phyloP scores from a whole-genome alignment of 1,140 invertebrate genomes.

The Penaeus japonicus region DNA sequence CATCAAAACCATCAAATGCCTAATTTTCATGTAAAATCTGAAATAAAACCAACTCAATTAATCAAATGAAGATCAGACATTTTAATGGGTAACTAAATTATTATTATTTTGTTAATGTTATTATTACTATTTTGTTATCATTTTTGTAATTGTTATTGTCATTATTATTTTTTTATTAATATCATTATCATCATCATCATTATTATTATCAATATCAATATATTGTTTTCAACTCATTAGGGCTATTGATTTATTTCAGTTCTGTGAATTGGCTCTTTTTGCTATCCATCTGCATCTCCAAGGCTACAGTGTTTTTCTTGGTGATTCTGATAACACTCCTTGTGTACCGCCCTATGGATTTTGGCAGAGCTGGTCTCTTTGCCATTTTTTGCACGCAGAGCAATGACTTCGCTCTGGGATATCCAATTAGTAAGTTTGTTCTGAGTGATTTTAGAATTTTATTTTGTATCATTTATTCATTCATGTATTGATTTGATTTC shows the following conservation, averaged over 20 bases:
- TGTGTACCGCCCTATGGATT: conserved; percentile 79
- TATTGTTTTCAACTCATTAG: background rate
- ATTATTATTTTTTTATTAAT: too few species aligned
- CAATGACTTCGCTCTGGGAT: conserved; percentile 98
- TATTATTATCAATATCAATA: background rate
- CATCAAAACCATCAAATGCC: too few species aligned
- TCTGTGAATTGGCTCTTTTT: conserved; percentile 60
- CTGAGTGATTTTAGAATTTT: background rate
- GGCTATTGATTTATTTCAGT: background rate
- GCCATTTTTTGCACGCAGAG: conserved; percentile 96
- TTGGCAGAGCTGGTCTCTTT: conserved; percentile 86
- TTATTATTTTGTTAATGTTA: too few species aligned
- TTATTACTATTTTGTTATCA: too few species aligned
- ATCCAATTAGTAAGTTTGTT: conserved; percentile 84
- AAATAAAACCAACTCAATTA: too few species aligned
- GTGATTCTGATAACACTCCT: conserved; percentile 83
- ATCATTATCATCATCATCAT: too few species aligned
- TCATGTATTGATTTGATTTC: background rate
- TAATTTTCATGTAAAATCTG: too few species aligned
- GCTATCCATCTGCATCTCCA: conserved; percentile 78
- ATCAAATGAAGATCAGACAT: too few species aligned
- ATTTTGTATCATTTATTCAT: background rate
- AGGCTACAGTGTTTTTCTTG: conserved; percentile 83
- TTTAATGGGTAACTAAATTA: too few species aligned
- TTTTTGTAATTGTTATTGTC: too few species aligned